Evolutionary conservation across 2,113 vertebrate species (phyloP).

Genomic region (Anhinga rufa): DNA sequence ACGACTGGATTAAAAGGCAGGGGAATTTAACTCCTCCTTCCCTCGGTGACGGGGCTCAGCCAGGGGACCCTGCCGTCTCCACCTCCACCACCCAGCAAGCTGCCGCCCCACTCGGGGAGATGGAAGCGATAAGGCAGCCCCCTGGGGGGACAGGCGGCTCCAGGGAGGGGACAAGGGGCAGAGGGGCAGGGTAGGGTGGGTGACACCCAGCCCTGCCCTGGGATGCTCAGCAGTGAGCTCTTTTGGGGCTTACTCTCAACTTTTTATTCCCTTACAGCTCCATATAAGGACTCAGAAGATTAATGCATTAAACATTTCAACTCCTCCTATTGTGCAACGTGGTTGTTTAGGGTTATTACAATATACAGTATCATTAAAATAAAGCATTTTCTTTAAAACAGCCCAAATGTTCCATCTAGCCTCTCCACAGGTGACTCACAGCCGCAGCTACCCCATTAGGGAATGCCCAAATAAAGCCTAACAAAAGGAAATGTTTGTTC

Average conservation of each 20-base stretch:
- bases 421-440: background rate
- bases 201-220: background rate
- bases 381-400: slow-evolving; percentile 22
- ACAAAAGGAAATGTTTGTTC: slow-evolving; percentile 18
- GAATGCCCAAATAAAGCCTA: background rate
- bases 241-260: background rate
- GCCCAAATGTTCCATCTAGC: slow-evolving; percentile 20
- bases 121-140: background rate
- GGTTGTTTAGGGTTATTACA: slow-evolving; percentile 35
- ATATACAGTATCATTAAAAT: background rate
- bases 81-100: slow-evolving; percentile 44
- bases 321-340: background rate
- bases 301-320: background rate
- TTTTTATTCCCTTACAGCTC: background rate
- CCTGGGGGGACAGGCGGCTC: background rate
- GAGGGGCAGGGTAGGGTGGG: background rate
- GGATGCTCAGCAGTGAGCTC: background rate
- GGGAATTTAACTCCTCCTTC: slow-evolving; percentile 41
- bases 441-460: background rate
- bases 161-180: fast-evolving
- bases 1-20: slow-evolving; percentile 44
- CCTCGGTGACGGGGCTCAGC: slow-evolving; percentile 37
- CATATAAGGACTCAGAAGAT: background rate
- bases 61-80: slow-evolving; percentile 32
- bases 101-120: background rate